Conservation (phyloP, 2,797 vertebrate genomes). For the Aplochiton taeniatus region DNA sequence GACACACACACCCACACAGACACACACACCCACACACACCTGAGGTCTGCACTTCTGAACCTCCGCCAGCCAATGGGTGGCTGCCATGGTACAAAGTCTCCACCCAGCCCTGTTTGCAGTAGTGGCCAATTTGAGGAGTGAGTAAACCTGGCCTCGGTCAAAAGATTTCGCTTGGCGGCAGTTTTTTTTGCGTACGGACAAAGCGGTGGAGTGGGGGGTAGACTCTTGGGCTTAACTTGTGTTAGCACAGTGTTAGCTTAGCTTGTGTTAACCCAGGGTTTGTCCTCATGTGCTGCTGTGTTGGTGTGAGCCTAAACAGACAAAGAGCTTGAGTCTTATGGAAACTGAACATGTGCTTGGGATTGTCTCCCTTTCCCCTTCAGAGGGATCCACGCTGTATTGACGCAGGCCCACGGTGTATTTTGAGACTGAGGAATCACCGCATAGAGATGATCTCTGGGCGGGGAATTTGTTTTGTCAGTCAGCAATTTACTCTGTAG, state of each 20-base stretch:
- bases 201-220: constrained; percentile 53
- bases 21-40: constrained; percentile 49
- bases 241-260: constrained; percentile 57
- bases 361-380: constrained; percentile 23
- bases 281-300: constrained; percentile 49
- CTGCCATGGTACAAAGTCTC: constrained; percentile 23
- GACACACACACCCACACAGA: constrained; percentile 57
- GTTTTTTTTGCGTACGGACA: too few species aligned
- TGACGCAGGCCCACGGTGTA: constrained; percentile 30
- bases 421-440: constrained; percentile 43
- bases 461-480: neutral
- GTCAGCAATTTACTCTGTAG: constrained; percentile 22
- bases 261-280: constrained; percentile 52
- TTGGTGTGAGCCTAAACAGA: neutral
- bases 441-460: constrained; percentile 12
- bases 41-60: constrained; percentile 53
- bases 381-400: constrained; percentile 39
- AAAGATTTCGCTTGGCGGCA: constrained; percentile 61
- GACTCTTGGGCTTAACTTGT: constrained; percentile 65
- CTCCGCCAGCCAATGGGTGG: constrained; percentile 49
- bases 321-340: too few species aligned
- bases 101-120: constrained; percentile 46
- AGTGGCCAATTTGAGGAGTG: constrained; percentile 65
- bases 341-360: too few species aligned
- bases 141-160: constrained; percentile 43